Percentiles rank a stretch among this genome's conserved stretches.
Evolutionary conservation across 1,140 invertebrate genomes (phyloP).

Genomic region (Micrasema minimum): DNA sequence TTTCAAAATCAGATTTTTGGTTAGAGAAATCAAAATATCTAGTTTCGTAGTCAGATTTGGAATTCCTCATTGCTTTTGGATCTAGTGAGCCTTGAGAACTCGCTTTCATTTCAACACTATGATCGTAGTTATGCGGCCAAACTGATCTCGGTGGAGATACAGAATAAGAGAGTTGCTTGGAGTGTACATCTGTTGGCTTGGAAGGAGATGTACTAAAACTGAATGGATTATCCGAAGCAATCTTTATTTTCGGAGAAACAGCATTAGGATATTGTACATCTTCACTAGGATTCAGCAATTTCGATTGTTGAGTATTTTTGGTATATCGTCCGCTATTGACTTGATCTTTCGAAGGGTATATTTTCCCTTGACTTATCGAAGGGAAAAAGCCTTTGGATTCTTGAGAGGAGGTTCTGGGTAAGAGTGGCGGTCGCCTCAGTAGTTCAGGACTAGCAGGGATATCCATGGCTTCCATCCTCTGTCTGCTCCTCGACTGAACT

Average conservation of each 20-base stretch:
- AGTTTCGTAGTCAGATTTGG: constrained; percentile 44
- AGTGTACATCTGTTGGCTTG: constrained; percentile 24
- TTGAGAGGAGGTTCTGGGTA: constrained; percentile 46
- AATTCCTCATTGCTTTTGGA: constrained; percentile 38
- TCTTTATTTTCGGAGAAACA: constrained; percentile 47
- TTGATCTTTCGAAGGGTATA: constrained; percentile 48
- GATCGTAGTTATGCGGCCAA: constrained; percentile 49
- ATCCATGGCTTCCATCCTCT: constrained; percentile 68
- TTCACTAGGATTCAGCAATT: constrained; percentile 36
- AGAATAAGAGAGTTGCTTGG: constrained; percentile 50
- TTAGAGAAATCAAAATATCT: constrained; percentile 48
- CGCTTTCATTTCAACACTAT: constrained; percentile 42
- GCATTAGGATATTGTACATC: constrained; percentile 40
- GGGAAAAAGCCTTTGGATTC: constrained; percentile 51
- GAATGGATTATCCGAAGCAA: constrained; percentile 40
- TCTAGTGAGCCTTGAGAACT: constrained; percentile 49
- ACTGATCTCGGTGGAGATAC: constrained; percentile 48
- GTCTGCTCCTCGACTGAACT: constrained; percentile 56
- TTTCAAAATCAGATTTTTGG: constrained; percentile 45
- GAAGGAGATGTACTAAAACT: constrained; percentile 31
- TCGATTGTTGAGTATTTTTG: constrained; percentile 43
- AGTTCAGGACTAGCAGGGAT: constrained; percentile 60
- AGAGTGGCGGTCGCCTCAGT: constrained; percentile 44
- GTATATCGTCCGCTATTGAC: constrained; percentile 41
- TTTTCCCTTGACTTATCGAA: constrained; percentile 48